These are phyloP conservation scores for Blennius ocellaris DNA, from an alignment of 2,113 vertebrate genomes.

Conservation along the genomic window DNA sequence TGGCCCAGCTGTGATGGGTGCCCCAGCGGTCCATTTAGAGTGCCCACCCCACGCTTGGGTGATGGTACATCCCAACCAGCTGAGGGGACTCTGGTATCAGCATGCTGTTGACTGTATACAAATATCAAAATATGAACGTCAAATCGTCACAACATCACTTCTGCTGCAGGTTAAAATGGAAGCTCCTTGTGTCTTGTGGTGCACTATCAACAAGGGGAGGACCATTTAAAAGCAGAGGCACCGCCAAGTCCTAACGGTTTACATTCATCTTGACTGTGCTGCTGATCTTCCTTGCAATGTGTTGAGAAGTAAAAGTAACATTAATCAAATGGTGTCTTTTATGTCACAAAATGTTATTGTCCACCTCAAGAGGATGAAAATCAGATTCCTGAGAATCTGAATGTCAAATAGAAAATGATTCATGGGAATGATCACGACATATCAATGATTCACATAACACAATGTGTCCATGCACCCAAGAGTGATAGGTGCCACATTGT, in stretches of 20 bases:
- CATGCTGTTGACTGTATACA: slow-evolving; percentile 38
- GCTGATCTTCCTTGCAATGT: slow-evolving; percentile 18
- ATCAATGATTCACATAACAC: slow-evolving; percentile 71
- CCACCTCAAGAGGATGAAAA: slow-evolving; percentile 75
- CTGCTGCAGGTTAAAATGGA: slow-evolving; percentile 55
- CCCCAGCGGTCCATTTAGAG: slow-evolving; percentile 79
- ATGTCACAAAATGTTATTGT: slow-evolving; percentile 68
- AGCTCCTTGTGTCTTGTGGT: slow-evolving; percentile 44
- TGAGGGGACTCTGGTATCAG: slow-evolving; percentile 35
- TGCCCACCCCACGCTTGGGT: slow-evolving; percentile 58
- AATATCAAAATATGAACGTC: slow-evolving; percentile 66
- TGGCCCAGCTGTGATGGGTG: slow-evolving; percentile 76
- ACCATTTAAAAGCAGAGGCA: neutral
- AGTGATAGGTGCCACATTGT: slow-evolving; percentile 83
- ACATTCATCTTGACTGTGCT: slow-evolving; percentile 15
- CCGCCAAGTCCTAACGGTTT: too few species aligned
- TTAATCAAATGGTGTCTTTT: slow-evolving; percentile 54
- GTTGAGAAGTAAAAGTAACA: slow-evolving; percentile 32
- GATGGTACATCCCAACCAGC: slow-evolving; percentile 62
- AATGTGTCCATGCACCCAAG: slow-evolving; percentile 78
- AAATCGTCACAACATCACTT: slow-evolving; percentile 54
- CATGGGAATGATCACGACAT: slow-evolving; percentile 79
- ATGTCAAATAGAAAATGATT: slow-evolving; percentile 80
- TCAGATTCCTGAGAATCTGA: slow-evolving; percentile 72
- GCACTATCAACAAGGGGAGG: slow-evolving; percentile 28